A percentile compares a stretch with the other conserved stretches of the same genome.
Conservation (phyloP, 2,888 invertebrate genomes). For the Syritta pipiens region DNA sequence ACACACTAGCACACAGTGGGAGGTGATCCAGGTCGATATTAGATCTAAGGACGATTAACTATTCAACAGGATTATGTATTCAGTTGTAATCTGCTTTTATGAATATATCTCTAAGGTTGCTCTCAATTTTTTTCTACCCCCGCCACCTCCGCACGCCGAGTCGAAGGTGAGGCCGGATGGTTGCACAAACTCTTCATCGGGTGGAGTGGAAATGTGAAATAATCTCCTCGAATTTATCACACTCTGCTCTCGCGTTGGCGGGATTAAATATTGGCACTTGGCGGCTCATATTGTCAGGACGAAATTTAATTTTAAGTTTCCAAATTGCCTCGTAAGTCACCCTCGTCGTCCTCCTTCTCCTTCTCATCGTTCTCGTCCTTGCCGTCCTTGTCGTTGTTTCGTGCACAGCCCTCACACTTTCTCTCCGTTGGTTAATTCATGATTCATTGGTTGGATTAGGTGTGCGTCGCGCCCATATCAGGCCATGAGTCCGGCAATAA, state of each 20-base stretch:
- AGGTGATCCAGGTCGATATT: slow-evolving; percentile 61
- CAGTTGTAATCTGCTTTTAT: slow-evolving; percentile 67
- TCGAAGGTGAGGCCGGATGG: slow-evolving; percentile 31
- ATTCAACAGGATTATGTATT: slow-evolving; percentile 69
- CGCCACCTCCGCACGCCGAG: slow-evolving; percentile 48
- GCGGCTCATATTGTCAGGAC: background rate
- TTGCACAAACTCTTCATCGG: slow-evolving; percentile 11
- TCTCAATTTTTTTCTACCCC: too few species aligned
- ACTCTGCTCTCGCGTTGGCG: background rate
- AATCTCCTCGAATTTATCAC: slow-evolving; percentile 41
- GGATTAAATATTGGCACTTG: slow-evolving; percentile 15
- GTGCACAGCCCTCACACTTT: background rate
- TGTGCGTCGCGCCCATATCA: slow-evolving; percentile 6
- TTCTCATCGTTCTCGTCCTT: too few species aligned
- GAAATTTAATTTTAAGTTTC: slow-evolving; percentile 53
- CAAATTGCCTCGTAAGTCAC: slow-evolving; percentile 39
- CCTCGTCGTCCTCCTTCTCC: background rate
- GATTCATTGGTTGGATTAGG: slow-evolving; percentile 54
- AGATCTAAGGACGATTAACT: slow-evolving; percentile 68
- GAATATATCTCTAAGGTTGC: slow-evolving; percentile 47
- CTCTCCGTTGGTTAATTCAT: slow-evolving; percentile 54
- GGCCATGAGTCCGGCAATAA: slow-evolving; percentile 42
- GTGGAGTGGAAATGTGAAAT: slow-evolving; percentile 5
- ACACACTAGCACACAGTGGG: slow-evolving; percentile 31
- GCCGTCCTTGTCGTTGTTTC: too few species aligned